These are phyloP conservation scores for Donacobius atricapilla DNA, from an alignment of 2,113 vertebrate species.

Conservation along the genomic window DNA sequence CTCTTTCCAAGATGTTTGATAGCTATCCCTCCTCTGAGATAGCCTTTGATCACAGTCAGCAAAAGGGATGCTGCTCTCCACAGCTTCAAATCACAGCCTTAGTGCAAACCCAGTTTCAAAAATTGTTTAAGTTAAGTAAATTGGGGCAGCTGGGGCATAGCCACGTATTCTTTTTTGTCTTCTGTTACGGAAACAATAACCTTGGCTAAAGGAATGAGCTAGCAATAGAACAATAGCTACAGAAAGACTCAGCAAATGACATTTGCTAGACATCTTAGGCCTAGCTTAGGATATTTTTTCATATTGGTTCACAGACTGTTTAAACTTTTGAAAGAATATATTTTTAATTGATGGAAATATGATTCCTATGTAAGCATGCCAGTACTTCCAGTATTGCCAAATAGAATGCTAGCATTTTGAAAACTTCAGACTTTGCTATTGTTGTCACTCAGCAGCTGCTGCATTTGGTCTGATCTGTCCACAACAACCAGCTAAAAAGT, in stretches of 20 bases:
- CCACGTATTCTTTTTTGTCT: background rate
- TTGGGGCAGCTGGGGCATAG: background rate
- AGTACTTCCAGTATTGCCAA: background rate
- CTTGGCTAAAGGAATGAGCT: background rate
- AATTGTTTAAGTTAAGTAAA: background rate
- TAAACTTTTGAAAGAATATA: background rate
- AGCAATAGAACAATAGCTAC: background rate
- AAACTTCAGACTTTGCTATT: background rate
- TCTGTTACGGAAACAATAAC: background rate
- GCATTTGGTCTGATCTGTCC: background rate
- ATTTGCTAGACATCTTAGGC: background rate
- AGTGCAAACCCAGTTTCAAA: background rate
- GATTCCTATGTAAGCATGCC: background rate
- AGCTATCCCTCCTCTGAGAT: background rate
- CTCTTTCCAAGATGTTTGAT: background rate
- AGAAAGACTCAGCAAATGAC: background rate
- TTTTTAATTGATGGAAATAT: background rate
- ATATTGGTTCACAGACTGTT: background rate
- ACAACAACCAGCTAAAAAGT: background rate
- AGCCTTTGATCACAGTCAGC: background rate
- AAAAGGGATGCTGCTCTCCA: background rate
- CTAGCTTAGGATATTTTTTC: background rate
- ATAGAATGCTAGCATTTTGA: background rate
- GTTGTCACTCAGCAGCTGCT: background rate
- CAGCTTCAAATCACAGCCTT: background rate